Percentiles rank a stretch among this genome's conserved stretches.
These are phyloP conservation scores for Serinus canaria DNA, from an alignment of 2,113 vertebrate species.

Conservation along the genomic window DNA sequence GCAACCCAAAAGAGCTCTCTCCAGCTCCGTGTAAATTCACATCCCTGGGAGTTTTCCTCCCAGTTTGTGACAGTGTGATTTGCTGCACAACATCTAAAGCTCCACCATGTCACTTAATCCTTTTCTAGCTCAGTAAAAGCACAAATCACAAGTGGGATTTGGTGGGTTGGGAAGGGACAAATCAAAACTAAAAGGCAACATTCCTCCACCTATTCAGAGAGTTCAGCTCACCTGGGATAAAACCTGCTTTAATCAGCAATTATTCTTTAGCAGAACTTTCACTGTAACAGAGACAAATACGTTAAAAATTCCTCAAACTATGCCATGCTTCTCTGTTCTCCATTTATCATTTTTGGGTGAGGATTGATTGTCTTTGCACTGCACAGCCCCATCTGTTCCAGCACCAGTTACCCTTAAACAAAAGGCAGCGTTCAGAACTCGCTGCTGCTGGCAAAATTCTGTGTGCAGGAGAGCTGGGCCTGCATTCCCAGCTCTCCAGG, in stretches of 20 bases:
- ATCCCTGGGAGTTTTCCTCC: neutral
- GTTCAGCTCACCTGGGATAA: neutral
- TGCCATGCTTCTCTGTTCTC: neutral
- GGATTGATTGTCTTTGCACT: neutral
- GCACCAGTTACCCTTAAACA: neutral
- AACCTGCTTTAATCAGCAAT: neutral
- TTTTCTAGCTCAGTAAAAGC: neutral
- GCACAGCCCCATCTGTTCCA: neutral
- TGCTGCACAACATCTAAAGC: neutral
- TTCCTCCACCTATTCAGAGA: neutral
- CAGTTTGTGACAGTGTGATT: neutral
- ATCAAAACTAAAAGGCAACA: neutral
- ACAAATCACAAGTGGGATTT: neutral
- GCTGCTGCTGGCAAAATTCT: neutral
- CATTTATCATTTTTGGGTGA: neutral
- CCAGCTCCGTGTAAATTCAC: neutral
- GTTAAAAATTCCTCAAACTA: neutral
- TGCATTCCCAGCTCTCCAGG: neutral
- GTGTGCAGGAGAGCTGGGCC: neutral
- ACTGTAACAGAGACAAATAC: neutral
- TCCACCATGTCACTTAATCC: neutral
- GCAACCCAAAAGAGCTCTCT: neutral
- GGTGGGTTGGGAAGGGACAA: neutral
- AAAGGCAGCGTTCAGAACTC: neutral
- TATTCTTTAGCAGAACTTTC: neutral